Base-by-base conservation (phyloP, 2,888 invertebrate species). In the Cerceris rybyensis region DNA sequence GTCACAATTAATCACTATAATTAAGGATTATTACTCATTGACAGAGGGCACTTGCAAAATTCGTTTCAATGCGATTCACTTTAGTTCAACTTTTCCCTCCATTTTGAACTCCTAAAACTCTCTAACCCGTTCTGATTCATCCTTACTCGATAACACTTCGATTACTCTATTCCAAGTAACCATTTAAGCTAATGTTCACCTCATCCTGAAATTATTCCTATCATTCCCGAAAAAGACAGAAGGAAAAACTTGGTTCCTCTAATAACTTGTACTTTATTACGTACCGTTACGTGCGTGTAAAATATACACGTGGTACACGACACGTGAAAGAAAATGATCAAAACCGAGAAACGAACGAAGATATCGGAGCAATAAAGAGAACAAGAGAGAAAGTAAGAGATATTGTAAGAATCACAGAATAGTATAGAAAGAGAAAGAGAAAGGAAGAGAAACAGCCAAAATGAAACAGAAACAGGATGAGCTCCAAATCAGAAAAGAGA, bases 401-500 rank as follows among this genome's bases (percentile, higher is more conserved):
- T 2, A 28, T 28, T 28, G 28, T 4, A 28, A 28, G 28, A 28
- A 17, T 11, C 50, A 28, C 58, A 28, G 57, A 50, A 28, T 17
- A 55, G 16, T 17, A 16, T 41, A 2, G 41, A 16, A 42, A 54
- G 60, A 16, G 13, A 59, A 52, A 17, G 7, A 13, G 39, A 49
- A 42, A 70, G 43, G 8, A 60, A 66, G 64, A 58, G 11, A 59
- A 28, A 4, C 28, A 28, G 28, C 28, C 28, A 28, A 28, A 28
- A 17, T 11, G 55, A 28, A 58, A 28, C 52, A 50, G 39, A 28
- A 28, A 28, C 28, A 28, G 28, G 28, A 42, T 42, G 50, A 49
- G n/a, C n/a, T 7, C 8, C 57, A 63, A 17, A 57, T 61, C 65
- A 57, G 74, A 46, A 63, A 63, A 70, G 72, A 80, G 69, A 60